Evolutionary conservation across 2,113 vertebrate genomes (phyloP).

Genomic region (Notechis scutatus): DNA sequence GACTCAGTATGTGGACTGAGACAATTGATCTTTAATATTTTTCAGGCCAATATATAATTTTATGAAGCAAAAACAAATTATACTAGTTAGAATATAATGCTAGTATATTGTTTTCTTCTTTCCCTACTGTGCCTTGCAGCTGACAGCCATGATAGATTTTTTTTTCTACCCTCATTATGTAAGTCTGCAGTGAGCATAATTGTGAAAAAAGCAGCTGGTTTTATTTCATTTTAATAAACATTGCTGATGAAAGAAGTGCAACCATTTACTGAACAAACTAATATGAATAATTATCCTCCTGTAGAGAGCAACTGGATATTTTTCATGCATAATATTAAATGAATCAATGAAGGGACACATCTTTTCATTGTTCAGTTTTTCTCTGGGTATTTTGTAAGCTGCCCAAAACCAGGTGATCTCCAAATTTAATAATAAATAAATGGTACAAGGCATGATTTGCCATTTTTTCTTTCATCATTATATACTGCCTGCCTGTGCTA

Average conservation of each 20-base stretch:
- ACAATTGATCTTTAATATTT: background rate
- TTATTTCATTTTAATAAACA: conserved; percentile 62
- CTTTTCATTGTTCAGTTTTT: background rate
- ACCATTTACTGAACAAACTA: conserved; percentile 38
- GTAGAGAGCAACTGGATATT: conserved; percentile 5
- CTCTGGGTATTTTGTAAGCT: background rate
- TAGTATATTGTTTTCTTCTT: conserved; percentile 52
- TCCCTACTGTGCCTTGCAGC: conserved; percentile 33
- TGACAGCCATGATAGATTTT: conserved; percentile 53
- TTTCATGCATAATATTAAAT: background rate
- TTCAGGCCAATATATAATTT: background rate
- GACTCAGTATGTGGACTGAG: background rate
- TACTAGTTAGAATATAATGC: conserved; percentile 58
- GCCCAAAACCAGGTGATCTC: background rate
- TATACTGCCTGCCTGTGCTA: background rate
- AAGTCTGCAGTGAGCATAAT: conserved; percentile 54
- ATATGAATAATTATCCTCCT: conserved; percentile 19
- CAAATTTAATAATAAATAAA: background rate
- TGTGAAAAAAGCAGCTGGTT: background rate
- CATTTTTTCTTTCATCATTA: background rate
- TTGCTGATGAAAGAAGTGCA: conserved; percentile 32
- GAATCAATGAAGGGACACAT: background rate
- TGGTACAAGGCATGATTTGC: background rate
- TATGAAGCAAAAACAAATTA: conserved; percentile 41
- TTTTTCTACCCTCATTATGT: conserved; percentile 52